Conservation (phyloP, 2,888 invertebrate genomes). For the Muschampia plurimacula region DNA sequence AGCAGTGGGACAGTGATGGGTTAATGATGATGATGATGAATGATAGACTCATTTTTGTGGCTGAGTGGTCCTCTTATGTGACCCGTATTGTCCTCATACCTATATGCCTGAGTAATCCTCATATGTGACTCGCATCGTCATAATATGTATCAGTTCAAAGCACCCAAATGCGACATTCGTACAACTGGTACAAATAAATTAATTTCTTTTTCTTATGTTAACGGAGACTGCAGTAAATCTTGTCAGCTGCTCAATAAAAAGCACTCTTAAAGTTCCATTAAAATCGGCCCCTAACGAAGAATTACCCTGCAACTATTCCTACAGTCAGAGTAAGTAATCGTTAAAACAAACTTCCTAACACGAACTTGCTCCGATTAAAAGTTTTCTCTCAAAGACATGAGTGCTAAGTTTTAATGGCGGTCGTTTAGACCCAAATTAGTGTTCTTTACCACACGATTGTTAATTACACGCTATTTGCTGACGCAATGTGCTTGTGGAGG, state of each 20-base stretch:
- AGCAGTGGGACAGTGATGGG: no score
- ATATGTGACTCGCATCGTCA: no score
- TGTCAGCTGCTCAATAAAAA: background rate
- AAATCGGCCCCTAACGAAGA: slow-evolving; percentile 26
- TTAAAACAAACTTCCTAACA: slow-evolving; percentile 37
- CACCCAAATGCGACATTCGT: no score
- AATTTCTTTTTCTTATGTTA: no score
- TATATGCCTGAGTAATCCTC: no score
- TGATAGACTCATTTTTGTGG: no score
- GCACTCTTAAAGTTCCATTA: slow-evolving; percentile 18
- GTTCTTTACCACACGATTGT: slow-evolving; percentile 23
- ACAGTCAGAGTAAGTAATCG: slow-evolving; percentile 35
- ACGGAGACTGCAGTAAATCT: background rate
- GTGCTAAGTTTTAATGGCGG: slow-evolving; percentile 39
- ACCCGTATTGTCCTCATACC: no score
- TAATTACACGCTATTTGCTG: slow-evolving; percentile 18
- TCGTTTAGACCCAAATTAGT: slow-evolving; percentile 39
- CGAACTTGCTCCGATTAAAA: slow-evolving; percentile 34
- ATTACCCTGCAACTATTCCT: slow-evolving; percentile 25
- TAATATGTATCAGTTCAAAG: no score
- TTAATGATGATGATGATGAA: no score
- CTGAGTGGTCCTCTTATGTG: no score
- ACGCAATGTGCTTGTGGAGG: slow-evolving; percentile 5
- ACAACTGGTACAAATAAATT: no score
- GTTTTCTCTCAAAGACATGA: slow-evolving; percentile 33